Conservation (phyloP, 2,797 vertebrate genomes). For the Microhierax caerulescens region DNA sequence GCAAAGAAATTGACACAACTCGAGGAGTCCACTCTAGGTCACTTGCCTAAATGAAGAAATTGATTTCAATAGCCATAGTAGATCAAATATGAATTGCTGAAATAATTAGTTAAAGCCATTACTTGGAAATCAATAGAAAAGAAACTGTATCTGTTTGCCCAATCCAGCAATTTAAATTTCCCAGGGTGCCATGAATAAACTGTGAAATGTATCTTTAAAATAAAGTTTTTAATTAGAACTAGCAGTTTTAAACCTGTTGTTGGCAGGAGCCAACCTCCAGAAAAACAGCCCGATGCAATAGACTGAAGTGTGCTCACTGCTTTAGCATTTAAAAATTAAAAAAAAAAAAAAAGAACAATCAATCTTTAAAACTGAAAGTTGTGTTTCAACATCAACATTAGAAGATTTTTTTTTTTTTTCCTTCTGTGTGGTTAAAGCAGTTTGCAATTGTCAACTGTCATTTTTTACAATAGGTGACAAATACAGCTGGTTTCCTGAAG, state of each 20-base stretch:
- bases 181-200: slow-evolving; percentile 42
- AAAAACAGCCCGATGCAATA: slow-evolving; percentile 33
- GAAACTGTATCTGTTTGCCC: background rate
- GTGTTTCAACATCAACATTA: slow-evolving; percentile 28
- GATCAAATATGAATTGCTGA: background rate
- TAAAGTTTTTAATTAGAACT: slow-evolving; percentile 71
- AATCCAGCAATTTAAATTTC: slow-evolving; percentile 21
- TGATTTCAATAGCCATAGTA: background rate
- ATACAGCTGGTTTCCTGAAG: slow-evolving; percentile 6
- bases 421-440: background rate
- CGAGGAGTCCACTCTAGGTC: background rate
- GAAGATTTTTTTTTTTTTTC: background rate
- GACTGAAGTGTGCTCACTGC: slow-evolving; percentile 20
- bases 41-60: background rate
- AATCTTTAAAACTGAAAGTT: slow-evolving; percentile 31
- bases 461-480: background rate
- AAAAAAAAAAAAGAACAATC: background rate
- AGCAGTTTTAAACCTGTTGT: slow-evolving; percentile 61
- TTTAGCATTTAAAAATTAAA: slow-evolving; percentile 29
- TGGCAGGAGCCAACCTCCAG: slow-evolving; percentile 45
- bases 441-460: background rate
- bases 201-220: slow-evolving; percentile 68
- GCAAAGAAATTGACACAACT: background rate
- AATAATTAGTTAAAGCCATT: slow-evolving; percentile 22
- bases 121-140: slow-evolving; percentile 8